These are phyloP conservation scores for Zhuqinia jingwanae DNA, from an alignment of 2,888 invertebrate genomes.

Conservation along the genomic window DNA sequence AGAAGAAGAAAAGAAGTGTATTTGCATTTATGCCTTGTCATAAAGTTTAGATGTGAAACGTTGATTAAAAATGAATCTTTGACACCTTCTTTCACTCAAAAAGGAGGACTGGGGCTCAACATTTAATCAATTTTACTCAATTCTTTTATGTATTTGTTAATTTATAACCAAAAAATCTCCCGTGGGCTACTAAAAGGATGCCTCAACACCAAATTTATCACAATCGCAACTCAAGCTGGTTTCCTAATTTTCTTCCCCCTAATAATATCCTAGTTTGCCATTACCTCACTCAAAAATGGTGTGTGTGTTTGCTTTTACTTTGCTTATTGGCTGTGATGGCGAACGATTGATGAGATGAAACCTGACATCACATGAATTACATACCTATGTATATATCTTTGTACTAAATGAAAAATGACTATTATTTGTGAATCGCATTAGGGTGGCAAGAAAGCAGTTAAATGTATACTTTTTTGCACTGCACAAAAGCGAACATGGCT, in stretches of 20 bases:
- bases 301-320: neutral
- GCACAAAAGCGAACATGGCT: neutral
- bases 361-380: slow-evolving; percentile 7
- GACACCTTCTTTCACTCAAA: slow-evolving; percentile 17
- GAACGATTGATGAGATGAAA: neutral
- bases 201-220: neutral
- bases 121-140: too few species aligned
- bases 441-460: slow-evolving; percentile 6
- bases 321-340: neutral
- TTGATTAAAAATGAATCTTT: slow-evolving; percentile 35
- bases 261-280: neutral
- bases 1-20: too few species aligned
- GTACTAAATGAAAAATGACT: neutral
- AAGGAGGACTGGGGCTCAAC: neutral
- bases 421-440: slow-evolving; percentile 13
- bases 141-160: neutral
- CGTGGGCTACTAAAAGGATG: neutral
- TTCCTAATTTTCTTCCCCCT: slow-evolving; percentile 14
- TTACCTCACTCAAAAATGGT: neutral
- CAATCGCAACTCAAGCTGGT: neutral
- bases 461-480: neutral
- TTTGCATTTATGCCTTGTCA: neutral
- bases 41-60: slow-evolving; percentile 1
- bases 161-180: slow-evolving; percentile 29
- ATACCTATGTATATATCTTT: too few species aligned